Conservation (phyloP, 2,888 invertebrate genomes). For the Ypsolopha scabrella region DNA sequence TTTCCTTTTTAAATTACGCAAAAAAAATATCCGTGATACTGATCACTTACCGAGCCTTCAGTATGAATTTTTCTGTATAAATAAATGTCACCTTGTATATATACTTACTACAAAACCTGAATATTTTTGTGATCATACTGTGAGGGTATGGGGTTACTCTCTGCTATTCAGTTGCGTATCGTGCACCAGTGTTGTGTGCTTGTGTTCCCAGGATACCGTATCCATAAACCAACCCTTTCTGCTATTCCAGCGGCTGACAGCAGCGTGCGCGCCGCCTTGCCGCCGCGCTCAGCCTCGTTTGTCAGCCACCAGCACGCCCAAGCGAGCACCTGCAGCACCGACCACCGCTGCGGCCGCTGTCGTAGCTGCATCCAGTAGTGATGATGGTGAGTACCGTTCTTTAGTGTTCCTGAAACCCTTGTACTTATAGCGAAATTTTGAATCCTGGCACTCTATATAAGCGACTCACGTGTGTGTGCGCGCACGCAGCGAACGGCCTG, state of each 20-base stretch:
- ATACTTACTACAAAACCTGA: too few relatives aligned
- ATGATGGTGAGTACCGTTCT: constrained; percentile 30
- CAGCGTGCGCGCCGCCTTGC: constrained; percentile 56
- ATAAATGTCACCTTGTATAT: too few relatives aligned
- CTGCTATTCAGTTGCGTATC: too few relatives aligned
- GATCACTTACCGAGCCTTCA: too few relatives aligned
- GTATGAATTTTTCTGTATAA: too few relatives aligned
- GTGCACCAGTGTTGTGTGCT: too few relatives aligned
- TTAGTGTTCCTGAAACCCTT: neutral
- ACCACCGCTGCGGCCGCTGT: constrained; percentile 10
- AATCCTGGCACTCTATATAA: neutral
- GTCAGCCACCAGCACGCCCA: constrained; percentile 35
- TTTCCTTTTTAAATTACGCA: too few relatives aligned
- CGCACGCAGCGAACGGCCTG: neutral
- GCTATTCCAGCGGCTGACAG: constrained; percentile 37
- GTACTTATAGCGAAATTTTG: too few relatives aligned
- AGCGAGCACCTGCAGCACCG: constrained; percentile 27
- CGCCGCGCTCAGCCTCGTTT: constrained; percentile 46
- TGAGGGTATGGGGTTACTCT: too few relatives aligned
- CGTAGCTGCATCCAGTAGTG: constrained; percentile 22
- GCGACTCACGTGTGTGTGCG: neutral
- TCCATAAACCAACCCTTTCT: neutral
- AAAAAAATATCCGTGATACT: too few relatives aligned
- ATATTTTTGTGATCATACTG: too few relatives aligned
- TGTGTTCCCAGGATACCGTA: too few relatives aligned